Evolutionary conservation across 2,113 vertebrate species (phyloP), one percentile per base, ranked within the genome.

Genomic region (Thamnaconus septentrionalis): DNA sequence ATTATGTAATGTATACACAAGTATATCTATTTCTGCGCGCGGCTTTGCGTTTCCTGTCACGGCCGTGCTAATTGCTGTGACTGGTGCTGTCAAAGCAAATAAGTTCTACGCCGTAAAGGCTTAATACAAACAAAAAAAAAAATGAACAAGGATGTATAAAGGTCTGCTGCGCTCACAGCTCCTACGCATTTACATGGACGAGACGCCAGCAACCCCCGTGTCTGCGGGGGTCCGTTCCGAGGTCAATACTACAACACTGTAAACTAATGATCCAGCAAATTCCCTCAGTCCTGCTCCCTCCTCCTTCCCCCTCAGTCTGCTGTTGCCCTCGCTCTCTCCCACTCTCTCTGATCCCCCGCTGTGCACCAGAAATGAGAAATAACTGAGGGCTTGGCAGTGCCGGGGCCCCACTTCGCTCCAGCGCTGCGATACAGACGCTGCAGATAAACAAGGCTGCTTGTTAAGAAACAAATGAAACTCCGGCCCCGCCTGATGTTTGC

Each of bases 211-310:
- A 59, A 56, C 80, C 58, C 0, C 51, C 50, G 51, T 52, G 66
- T 82, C 84, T 69, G 79, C 68, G 9, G 82, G 77, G 88, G 85
- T 84, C 82, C 80, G 66, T 76, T 78, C 77, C 49, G 79, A 90
- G 84, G 89, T 88, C 88, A 91, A 83, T 81, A 81, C 86, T 74
- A 87, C 85, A 88, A 86, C 80, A 84, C 79, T 78, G 85, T 88
- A 87, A 86, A 87, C 84, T 88, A 90, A 91, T 89, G 84, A 87
- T 85, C 80, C 82, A 81, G 85, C 79, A 83, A 88, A 90, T 84
- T 88, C 85, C 80, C 80, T 70, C 73, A 78, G 78, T 77, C 69
- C 59, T 58, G 73, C 76, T 73, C 68, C 64, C 73, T 70, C 71
- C 8, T 66, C 73, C 71, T 71, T 67, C 53, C 50, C 58, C 60